Evolutionary conservation across 2,888 invertebrate genomes (phyloP).

Genomic region (Ceriagrion tenellum): DNA sequence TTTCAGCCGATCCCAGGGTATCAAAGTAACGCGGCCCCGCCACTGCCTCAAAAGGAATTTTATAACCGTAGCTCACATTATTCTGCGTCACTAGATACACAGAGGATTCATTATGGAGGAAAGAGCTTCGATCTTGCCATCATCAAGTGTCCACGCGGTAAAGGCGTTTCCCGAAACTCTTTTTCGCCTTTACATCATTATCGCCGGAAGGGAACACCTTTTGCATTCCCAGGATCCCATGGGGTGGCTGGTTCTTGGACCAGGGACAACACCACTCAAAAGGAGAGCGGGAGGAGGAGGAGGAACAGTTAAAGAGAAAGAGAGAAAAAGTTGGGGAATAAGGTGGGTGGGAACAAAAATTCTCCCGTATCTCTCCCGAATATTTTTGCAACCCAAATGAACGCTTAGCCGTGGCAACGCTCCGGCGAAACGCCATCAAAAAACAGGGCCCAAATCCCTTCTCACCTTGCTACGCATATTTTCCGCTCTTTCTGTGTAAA

Average conservation of each 20-base stretch:
- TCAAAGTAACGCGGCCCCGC: not conserved
- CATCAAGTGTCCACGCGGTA: not conserved
- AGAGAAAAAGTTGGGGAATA: not conserved
- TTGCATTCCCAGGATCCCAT: not conserved
- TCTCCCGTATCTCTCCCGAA: not conserved
- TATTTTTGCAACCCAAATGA: constrained; percentile 36
- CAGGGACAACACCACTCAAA: not conserved
- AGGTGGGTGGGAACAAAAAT: not conserved
- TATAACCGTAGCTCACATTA: not conserved
- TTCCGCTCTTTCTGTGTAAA: not conserved
- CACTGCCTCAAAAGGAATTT: not conserved
- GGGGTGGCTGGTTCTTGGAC: not conserved
- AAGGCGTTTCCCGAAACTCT: not conserved
- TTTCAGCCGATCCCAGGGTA: not conserved
- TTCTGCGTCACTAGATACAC: not conserved
- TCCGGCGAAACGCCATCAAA: not conserved
- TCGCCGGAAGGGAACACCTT: not conserved
- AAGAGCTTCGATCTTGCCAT: not conserved
- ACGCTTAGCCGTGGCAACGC: constrained; percentile 22
- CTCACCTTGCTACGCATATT: constrained; percentile 39
- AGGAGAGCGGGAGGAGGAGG: not conserved
- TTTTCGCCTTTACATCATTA: not conserved
- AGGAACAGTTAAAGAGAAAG: not conserved
- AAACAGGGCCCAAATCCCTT: constrained; percentile 27
- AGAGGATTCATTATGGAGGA: not conserved